Percentiles rank a stretch among this genome's conserved stretches.
Evolutionary conservation across 2,888 invertebrate species (phyloP).

Genomic region (Cetonia aurata): DNA sequence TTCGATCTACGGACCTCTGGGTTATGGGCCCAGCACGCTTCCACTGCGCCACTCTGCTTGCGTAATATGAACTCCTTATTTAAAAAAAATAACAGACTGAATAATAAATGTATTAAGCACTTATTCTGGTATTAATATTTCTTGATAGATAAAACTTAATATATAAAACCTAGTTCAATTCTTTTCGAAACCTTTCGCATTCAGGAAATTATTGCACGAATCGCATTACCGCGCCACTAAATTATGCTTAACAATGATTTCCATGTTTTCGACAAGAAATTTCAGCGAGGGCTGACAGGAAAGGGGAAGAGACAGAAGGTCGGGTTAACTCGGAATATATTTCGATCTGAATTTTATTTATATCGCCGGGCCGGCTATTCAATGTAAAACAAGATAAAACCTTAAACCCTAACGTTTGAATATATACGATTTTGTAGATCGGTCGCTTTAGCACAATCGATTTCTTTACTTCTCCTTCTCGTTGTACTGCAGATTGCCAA

Average conservation of each 20-base stretch:
- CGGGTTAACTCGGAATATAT: conserved; percentile 45
- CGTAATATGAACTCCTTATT: no score
- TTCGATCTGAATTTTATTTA: conserved; percentile 57
- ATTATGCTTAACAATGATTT: conserved; percentile 25
- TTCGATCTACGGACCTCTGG: conserved; percentile 94
- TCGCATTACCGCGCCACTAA: conserved; percentile 7
- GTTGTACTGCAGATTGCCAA: conserved; percentile 30
- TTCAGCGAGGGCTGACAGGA: conserved; percentile 26
- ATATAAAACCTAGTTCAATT: background rate
- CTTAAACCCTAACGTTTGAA: conserved; percentile 59
- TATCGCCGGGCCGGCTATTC: conserved; percentile 60
- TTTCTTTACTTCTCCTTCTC: conserved; percentile 19
- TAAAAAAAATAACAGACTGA: no score
- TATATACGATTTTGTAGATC: conserved; percentile 55
- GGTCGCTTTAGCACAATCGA: conserved; percentile 52
- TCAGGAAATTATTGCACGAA: conserved; percentile 8
- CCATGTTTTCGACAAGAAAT: conserved; percentile 39
- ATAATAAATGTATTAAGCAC: no score
- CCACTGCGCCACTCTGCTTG: conserved; percentile 86
- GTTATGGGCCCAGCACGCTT: conserved; percentile 89
- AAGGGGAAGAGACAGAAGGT: conserved; percentile 31
- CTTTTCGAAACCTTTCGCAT: background rate
- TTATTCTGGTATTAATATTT: background rate
- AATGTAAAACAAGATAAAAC: conserved; percentile 65
- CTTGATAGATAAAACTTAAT: no score